Conservation (phyloP, 2,888 invertebrate species). For the Ypsolopha sequella region DNA sequence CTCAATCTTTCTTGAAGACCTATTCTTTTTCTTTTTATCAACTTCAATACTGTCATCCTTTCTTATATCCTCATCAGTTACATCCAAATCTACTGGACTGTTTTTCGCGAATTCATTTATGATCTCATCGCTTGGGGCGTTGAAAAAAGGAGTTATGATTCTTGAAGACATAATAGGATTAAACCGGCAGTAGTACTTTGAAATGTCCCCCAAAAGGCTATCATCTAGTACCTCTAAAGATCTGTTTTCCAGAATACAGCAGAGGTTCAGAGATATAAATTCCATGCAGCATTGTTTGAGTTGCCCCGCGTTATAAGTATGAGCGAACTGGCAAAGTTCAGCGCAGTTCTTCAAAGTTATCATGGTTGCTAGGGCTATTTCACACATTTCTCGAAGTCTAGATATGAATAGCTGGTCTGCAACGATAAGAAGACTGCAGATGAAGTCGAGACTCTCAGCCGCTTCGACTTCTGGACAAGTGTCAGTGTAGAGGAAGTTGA, state of each 20-base stretch:
- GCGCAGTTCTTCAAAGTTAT: conserved; percentile 82
- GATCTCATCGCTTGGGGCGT: conserved; percentile 72
- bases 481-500: conserved; percentile 84
- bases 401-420: conserved; percentile 85
- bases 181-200: conserved; percentile 75
- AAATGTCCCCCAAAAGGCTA: conserved; percentile 73
- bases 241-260: conserved; percentile 77
- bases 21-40: conserved; percentile 49
- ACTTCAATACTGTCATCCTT: conserved; percentile 50
- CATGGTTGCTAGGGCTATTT: conserved; percentile 73
- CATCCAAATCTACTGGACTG: conserved; percentile 54
- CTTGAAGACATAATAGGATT: conserved; percentile 73
- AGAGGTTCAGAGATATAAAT: conserved; percentile 82
- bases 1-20: conserved; percentile 44
- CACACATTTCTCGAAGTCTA: conserved; percentile 79
- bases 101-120: conserved; percentile 48
- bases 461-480: conserved; percentile 69
- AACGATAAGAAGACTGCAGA: conserved; percentile 80
- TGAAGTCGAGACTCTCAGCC: conserved; percentile 76
- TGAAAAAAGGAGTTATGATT: conserved; percentile 77
- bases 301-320: conserved; percentile 80
- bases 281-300: conserved; percentile 81
- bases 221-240: conserved; percentile 74
- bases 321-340: conserved; percentile 81
- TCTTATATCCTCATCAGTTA: conserved; percentile 62